A percentile compares a stretch with the other conserved stretches of the same genome.
Conservation (phyloP, 1,140 invertebrate genomes). For the Dufourea novaeangliae region DNA sequence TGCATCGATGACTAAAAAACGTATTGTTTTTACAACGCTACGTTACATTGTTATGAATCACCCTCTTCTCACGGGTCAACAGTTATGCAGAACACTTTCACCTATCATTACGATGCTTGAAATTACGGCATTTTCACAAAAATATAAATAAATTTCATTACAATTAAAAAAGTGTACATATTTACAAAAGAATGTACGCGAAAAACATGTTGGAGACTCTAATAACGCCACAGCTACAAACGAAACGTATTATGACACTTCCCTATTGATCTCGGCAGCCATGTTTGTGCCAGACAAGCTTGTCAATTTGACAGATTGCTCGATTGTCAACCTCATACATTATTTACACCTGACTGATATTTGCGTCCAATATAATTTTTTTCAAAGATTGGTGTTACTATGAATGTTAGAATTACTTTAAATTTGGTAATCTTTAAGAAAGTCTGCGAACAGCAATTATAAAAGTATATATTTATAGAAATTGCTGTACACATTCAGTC, state of each 20-base stretch:
- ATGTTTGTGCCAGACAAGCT: slow-evolving; percentile 60
- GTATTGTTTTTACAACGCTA: slow-evolving; percentile 13
- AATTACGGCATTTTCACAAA: slow-evolving; percentile 26
- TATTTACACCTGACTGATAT: background rate
- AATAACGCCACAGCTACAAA: slow-evolving; percentile 10
- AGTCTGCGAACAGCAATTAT: too few species aligned
- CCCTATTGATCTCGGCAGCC: slow-evolving; percentile 71
- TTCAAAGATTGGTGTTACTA: background rate
- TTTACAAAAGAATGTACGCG: slow-evolving; percentile 2
- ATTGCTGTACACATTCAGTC: too few species aligned
- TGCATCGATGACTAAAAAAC: slow-evolving; percentile 15
- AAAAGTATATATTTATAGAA: background rate
- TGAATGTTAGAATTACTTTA: background rate
- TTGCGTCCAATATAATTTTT: background rate
- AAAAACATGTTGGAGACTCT: slow-evolving; percentile 26
- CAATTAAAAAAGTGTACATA: background rate
- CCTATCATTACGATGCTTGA: slow-evolving; percentile 43
- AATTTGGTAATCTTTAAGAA: background rate
- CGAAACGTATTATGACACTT: slow-evolving; percentile 62
- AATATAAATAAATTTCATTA: slow-evolving; percentile 5
- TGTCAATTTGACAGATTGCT: slow-evolving; percentile 42
- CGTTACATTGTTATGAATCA: slow-evolving; percentile 46
- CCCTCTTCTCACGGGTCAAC: slow-evolving; percentile 45
- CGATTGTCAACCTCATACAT: background rate
- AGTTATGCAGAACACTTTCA: slow-evolving; percentile 62